A percentile compares a stretch with the other conserved stretches of the same genome.
phyloP scores from a whole-genome alignment of 30 jellyfish, hydroid and myxozoan species.

The Pseudorhiza aurosa region DNA sequence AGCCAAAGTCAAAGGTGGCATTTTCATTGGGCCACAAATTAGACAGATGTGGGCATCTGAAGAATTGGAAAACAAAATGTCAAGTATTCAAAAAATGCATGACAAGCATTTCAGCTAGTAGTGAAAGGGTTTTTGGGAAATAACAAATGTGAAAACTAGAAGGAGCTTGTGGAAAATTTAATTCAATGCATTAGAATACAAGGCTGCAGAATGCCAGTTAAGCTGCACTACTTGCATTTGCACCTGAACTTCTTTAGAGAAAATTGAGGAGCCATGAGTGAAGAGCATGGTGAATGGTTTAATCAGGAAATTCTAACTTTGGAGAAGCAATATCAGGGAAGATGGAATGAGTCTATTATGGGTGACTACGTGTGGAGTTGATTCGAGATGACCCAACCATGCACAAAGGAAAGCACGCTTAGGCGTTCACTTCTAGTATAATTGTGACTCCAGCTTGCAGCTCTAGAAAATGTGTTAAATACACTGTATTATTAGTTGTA shows the following conservation, averaged over 20 bases:
- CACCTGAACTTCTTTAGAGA: neutral
- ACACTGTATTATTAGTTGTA: neutral
- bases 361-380: neutral
- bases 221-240: neutral
- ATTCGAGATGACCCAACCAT: neutral
- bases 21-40: neutral
- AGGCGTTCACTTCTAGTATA: neutral
- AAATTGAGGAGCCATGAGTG: neutral
- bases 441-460: neutral
- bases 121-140: neutral
- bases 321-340: neutral
- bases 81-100: neutral
- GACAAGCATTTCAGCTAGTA: neutral
- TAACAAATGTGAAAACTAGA: no score
- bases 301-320: neutral
- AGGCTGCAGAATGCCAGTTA: neutral
- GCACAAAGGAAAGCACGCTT: neutral
- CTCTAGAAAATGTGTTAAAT: neutral
- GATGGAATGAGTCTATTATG: neutral
- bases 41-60: constrained; percentile 1
- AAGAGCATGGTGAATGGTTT: constrained; percentile 2
- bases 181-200: neutral
- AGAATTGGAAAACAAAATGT: neutral
- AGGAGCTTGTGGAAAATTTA: neutral
- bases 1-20: neutral